Conservation (phyloP, 2,113 vertebrate species). For the Trichechus manatus region DNA sequence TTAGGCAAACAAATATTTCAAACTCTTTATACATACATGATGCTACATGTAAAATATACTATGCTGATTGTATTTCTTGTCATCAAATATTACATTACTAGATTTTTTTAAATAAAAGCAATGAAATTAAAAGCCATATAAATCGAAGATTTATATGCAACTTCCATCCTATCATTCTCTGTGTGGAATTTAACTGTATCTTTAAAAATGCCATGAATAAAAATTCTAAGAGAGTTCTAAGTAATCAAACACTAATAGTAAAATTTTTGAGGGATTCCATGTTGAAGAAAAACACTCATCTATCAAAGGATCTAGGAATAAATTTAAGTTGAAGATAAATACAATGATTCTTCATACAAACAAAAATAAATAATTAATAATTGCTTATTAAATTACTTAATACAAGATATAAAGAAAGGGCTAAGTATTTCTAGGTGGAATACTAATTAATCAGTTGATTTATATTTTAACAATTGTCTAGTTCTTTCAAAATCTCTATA, state of each 20-base stretch:
- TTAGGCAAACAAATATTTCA: background rate
- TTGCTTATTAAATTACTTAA: constrained; percentile 21
- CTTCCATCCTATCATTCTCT: constrained; percentile 29
- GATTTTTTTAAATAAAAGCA: constrained; percentile 10
- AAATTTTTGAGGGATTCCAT: background rate
- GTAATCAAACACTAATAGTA: background rate
- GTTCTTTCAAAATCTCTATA: background rate
- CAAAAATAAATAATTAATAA: constrained; percentile 47
- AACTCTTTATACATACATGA: background rate
- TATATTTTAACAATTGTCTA: constrained; percentile 25
- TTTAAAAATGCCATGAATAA: constrained; percentile 36
- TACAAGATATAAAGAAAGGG: constrained; percentile 21
- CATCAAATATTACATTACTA: background rate
- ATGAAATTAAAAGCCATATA: background rate
- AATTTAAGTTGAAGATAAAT: constrained; percentile 52
- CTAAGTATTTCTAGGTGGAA: background rate
- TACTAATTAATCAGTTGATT: constrained; percentile 12
- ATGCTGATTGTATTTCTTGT: background rate
- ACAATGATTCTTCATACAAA: constrained; percentile 28
- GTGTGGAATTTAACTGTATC: constrained; percentile 3
- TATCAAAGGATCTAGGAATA: constrained; percentile 44
- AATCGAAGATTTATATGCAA: constrained; percentile 22
- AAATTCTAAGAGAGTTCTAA: background rate
- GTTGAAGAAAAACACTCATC: background rate
- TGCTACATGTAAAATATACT: background rate